Evolutionary conservation across 1,140 invertebrate species (phyloP), one percentile per base, ranked within the genome.

Genomic region (Trinorchestia longiramus): DNA sequence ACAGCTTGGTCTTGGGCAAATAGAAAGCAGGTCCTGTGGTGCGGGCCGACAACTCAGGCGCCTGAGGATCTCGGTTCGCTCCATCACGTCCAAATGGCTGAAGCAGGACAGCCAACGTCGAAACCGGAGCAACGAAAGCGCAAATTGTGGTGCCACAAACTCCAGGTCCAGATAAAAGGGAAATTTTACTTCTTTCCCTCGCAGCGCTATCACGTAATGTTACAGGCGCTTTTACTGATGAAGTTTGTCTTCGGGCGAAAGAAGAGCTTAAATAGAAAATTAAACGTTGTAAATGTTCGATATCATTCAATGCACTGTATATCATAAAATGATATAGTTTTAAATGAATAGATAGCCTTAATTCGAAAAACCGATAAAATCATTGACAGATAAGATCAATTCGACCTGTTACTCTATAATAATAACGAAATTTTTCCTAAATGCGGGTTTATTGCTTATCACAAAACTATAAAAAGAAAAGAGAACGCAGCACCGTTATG

Each of bases 21-120:
- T 90, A 90, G 88, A 90, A 90, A 90, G 88, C 88, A 43, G 88
- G 88, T 43, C 88, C 88, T 90, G 88, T 41, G 41, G 88, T 41
- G 88, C 88, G 28, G 41, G 88, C 41, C 88, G 88, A 90, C 62
- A 77, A 28, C 62, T 77, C 62, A 77, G 36, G 88, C 88, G 3
- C 4, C 88, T 0, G 88, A 90, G 62, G 62, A 77, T 77, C 62
- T 77, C 15, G 11, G 62, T 3, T 19, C 88, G 88, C 88, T 90
- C 41, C 43, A 90, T 90, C 88, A 90, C 88, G 88, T 90, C 62
- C 62, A 77, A 77, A 90, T 41, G 88, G 43, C 88, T 42, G n/a
- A 41, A 41, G 88, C n/a, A 90, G n/a, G 17, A 41, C 62, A 28
- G n/a, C n/a, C 36, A 77, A 77, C 36, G 88, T 41, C n/a, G 43